Conservation (phyloP, 2,797 vertebrate genomes). For the Eleutherodactylus coqui region DNA sequence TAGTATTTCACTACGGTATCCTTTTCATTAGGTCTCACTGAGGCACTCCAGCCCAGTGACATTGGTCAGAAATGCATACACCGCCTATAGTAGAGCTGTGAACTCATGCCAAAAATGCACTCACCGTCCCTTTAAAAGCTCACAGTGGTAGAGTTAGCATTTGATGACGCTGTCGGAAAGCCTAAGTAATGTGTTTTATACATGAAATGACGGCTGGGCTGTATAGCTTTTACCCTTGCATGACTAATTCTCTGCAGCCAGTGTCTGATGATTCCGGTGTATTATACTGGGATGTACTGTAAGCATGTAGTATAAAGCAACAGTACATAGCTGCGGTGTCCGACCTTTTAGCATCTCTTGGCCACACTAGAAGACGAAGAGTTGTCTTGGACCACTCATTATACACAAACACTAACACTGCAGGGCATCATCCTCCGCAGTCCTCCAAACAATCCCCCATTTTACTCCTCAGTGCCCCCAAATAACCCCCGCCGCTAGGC, state of each 20-base stretch:
- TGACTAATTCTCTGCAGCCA: neutral
- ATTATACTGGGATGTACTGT: neutral
- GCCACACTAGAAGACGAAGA: no score
- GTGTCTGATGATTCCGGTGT: neutral
- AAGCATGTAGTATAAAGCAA: no score
- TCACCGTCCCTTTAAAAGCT: neutral
- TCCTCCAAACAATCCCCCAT: no score
- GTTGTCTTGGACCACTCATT: no score
- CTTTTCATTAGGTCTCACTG: no score
- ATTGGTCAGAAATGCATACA: neutral
- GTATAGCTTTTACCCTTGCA: neutral
- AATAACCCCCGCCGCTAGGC: no score
- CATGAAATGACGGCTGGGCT: neutral
- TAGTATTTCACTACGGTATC: neutral
- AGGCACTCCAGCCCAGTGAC: neutral
- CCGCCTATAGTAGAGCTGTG: neutral
- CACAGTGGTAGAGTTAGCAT: neutral
- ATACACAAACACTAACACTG: no score
- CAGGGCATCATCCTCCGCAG: no score
- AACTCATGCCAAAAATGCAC: conserved; percentile 5
- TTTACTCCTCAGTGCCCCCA: no score
- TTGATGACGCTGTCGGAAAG: neutral
- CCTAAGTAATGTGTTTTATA: neutral
- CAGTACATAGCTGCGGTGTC: neutral
- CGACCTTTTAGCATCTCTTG: no score